Conservation (phyloP, 2,888 invertebrate genomes). For the Apeira syringaria region DNA sequence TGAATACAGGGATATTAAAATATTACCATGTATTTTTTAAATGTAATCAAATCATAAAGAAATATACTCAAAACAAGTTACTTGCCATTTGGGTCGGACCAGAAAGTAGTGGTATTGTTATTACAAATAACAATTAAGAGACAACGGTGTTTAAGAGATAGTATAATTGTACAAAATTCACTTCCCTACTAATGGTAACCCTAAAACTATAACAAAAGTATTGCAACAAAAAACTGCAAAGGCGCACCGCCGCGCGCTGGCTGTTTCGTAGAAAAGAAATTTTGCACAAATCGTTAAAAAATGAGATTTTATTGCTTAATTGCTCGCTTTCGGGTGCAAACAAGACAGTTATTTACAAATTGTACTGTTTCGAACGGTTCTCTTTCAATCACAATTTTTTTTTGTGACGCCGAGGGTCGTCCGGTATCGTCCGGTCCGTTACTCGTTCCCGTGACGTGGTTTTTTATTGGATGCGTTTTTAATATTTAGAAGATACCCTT, state of each 20-base stretch:
- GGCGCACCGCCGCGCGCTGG: constrained; percentile 23
- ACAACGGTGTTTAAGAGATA: background rate
- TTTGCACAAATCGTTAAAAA: constrained; percentile 57
- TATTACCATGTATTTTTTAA: no score
- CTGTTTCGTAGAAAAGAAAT: constrained; percentile 69
- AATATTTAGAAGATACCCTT: constrained; percentile 18
- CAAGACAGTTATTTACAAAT: constrained; percentile 36
- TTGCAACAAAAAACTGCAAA: constrained; percentile 36
- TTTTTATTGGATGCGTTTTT: constrained; percentile 37
- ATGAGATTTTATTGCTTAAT: constrained; percentile 47
- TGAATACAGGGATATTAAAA: no score
- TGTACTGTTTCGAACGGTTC: constrained; percentile 31
- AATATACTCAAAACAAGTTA: no score
- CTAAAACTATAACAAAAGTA: constrained; percentile 36
- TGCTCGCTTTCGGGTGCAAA: constrained; percentile 32
- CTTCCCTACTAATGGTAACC: constrained; percentile 42
- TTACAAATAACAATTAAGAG: background rate
- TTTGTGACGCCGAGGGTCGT: constrained; percentile 29
- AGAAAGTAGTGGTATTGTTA: constrained; percentile 2
- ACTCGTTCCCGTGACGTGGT: constrained; percentile 49
- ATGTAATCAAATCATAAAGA: no score
- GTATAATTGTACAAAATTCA: constrained; percentile 24
- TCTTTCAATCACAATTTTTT: constrained; percentile 30
- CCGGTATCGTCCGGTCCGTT: constrained; percentile 42
- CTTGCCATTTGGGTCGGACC: no score